These are phyloP conservation scores for Oscheius sp. DNA, from an alignment of 2,888 invertebrate genomes.

Conservation along the genomic window DNA sequence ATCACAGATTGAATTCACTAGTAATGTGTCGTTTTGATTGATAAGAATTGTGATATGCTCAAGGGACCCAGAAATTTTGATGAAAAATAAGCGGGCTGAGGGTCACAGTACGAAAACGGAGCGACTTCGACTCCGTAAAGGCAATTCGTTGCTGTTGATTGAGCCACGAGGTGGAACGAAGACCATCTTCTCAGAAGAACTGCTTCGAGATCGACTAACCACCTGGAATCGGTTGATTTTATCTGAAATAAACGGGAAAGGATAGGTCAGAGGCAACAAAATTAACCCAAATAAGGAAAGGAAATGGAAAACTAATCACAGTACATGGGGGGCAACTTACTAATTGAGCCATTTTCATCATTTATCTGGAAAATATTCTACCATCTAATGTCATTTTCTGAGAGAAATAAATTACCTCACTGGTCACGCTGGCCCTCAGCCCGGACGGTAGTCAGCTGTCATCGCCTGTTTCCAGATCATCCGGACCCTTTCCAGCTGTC, in stretches of 20 bases:
- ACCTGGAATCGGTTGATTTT: background rate
- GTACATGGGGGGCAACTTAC: constrained; percentile 8
- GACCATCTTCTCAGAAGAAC: constrained; percentile 20
- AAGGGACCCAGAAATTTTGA: background rate
- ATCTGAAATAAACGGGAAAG: background rate
- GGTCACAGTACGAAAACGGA: constrained; percentile 27
- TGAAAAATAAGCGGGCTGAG: constrained; percentile 7
- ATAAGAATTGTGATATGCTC: constrained; percentile 8
- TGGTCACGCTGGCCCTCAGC: constrained; percentile 46
- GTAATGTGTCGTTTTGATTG: background rate
- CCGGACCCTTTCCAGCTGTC: constrained; percentile 39
- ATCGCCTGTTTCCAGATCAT: constrained; percentile 28
- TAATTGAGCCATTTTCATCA: constrained; percentile 1
- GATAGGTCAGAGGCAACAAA: background rate
- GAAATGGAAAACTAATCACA: constrained; percentile 4
- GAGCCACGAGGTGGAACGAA: background rate
- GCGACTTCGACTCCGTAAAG: constrained; percentile 15
- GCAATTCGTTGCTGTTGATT: constrained; percentile 5
- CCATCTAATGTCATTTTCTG: background rate
- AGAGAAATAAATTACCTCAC: constrained; percentile 36
- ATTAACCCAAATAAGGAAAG: constrained; percentile 1
- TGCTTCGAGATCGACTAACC: constrained; percentile 28
- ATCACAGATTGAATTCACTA: constrained; percentile 24
- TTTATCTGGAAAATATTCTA: background rate
- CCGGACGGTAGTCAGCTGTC: constrained; percentile 39